Evolutionary conservation across 2,888 invertebrate genomes (phyloP), one percentile per base, ranked within the genome.

Genomic region (Conchocele bisecta): DNA sequence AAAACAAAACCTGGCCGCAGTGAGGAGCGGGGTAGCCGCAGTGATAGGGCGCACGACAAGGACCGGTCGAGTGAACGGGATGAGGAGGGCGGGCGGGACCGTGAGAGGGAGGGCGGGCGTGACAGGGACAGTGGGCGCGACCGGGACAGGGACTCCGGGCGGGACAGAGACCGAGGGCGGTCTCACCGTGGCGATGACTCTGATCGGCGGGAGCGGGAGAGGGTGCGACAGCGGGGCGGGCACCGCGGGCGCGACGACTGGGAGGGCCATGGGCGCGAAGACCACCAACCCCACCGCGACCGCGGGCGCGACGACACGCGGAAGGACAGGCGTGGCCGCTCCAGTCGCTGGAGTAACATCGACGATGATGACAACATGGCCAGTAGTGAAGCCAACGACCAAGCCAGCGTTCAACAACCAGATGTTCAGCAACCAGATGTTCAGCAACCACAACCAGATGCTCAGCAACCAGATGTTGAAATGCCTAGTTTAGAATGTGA

Each of bases 51-150:
- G 42, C 61, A 65, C 15, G 54, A 65, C 17, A 64, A 68, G 48
- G 65, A 66, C 56, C 53, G 63, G 33, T 53, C 53, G 5, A 56
- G 75, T 39, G 63, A 65, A 54, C 28, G 59, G 31, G 73, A 79
- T 56, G 53, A 60, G 26, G 53, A 59, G 59, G 50, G 53, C 29
- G 41, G 54, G 33, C 28, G 51, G 37, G 41, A 58, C 41, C 63
- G 67, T 39, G 61, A 67, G 22, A 61, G 66, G 37, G 51, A 44
- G 44, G 20, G 60, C 15, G 54, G 53, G 9, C 17, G 24, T 41
- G 57, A 57, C 17, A 65, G 61, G 9, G 50, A 51, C 9, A 65
- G 51, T 15, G 63, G 56, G 48, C 17, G 51, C 22, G 57, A 61
- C 20, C 22, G 54, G n/a, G 51, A 33, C 33, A 28, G 17, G 29